Conservation (phyloP, 2,888 invertebrate species). For the Baronia brevicornis region DNA sequence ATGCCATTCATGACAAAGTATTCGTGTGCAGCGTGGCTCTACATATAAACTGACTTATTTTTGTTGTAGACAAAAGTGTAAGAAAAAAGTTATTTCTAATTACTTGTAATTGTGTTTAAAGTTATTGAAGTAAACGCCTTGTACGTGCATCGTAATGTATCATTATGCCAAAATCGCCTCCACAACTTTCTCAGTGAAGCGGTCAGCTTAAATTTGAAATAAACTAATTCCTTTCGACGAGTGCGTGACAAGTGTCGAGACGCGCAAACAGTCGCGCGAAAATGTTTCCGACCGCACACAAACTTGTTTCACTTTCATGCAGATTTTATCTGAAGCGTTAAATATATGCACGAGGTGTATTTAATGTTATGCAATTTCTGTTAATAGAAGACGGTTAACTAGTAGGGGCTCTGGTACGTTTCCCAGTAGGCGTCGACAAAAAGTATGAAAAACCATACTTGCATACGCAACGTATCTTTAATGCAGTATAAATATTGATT, state of each 20-base stretch:
- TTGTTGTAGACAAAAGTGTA: too few species aligned
- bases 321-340: constrained; percentile 43
- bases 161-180: constrained; percentile 49
- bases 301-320: constrained; percentile 39
- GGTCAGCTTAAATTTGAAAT: constrained; percentile 42
- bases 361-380: constrained; percentile 17
- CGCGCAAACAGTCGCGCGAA: constrained; percentile 26
- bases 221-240: constrained; percentile 26
- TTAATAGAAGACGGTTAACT: constrained; percentile 10
- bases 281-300: constrained; percentile 30
- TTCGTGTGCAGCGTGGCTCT: too few species aligned
- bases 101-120: constrained; percentile 16
- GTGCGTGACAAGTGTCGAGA: constrained; percentile 49
- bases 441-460: constrained; percentile 33
- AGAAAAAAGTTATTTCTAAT: constrained; percentile 17
- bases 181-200: constrained; percentile 59
- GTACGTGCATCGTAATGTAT: constrained; percentile 46
- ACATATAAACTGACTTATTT: too few species aligned
- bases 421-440: constrained; percentile 27
- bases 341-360: constrained; percentile 20
- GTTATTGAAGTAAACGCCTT: constrained; percentile 18
- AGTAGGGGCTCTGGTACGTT: constrained; percentile 12
- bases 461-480: constrained; percentile 37
- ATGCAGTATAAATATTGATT: constrained; percentile 53
- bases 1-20: too few species aligned